phyloP scores from a whole-genome alignment of 2,888 invertebrate genomes.

The Nephrotoma guestfalica region DNA sequence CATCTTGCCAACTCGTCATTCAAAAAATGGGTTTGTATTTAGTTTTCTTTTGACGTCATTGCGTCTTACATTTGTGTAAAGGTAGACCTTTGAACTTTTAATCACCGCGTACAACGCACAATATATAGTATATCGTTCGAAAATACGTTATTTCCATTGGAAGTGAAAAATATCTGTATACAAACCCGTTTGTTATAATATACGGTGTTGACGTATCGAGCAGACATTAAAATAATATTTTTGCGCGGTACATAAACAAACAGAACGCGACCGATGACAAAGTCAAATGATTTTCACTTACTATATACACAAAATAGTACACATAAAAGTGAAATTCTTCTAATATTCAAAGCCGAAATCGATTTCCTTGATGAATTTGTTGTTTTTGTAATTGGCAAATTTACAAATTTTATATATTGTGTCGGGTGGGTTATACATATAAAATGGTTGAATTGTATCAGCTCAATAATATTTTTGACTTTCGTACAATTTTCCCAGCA shows the following conservation, averaged over 20 bases:
- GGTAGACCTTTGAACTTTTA: background rate
- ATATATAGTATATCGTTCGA: no score
- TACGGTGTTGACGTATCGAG: no score
- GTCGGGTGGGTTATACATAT: background rate
- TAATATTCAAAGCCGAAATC: background rate
- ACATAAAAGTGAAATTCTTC: background rate
- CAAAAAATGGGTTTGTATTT: background rate
- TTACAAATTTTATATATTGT: background rate
- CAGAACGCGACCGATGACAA: background rate
- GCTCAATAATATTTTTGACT: background rate
- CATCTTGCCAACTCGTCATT: background rate
- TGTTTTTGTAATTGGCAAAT: background rate
- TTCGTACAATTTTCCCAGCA: background rate
- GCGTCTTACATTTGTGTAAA: background rate
- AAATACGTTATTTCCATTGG: no score
- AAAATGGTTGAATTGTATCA: background rate
- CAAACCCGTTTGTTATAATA: no score
- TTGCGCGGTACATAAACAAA: background rate
- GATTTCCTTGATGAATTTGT: background rate
- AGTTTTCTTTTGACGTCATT: background rate
- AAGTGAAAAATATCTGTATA: no score
- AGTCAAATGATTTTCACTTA: background rate
- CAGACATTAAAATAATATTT: background rate
- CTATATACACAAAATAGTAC: background rate
- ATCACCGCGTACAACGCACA: no score